phyloP scores from a whole-genome alignment of 2,888 invertebrate species.

The Xanthia icteritia region DNA sequence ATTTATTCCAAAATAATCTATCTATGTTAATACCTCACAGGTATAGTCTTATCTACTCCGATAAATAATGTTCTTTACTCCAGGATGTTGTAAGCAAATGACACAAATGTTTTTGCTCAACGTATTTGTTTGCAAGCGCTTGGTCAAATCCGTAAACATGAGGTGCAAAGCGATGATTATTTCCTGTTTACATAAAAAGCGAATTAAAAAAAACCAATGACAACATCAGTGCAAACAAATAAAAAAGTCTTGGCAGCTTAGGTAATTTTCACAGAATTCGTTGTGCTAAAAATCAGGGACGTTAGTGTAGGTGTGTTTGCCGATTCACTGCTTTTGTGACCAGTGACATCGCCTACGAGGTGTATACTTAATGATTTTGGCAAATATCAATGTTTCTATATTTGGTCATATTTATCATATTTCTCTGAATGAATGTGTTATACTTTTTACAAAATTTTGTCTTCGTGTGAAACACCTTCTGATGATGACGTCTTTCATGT shows the following conservation, averaged over 20 bases:
- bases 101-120: slow-evolving; percentile 1
- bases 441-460: slow-evolving; percentile 24
- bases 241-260: slow-evolving; percentile 54
- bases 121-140: slow-evolving; percentile 8
- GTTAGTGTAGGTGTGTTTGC: slow-evolving; percentile 57
- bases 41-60: slow-evolving; percentile 48
- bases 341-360: slow-evolving; percentile 41
- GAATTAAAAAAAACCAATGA: slow-evolving; percentile 53
- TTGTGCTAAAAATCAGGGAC: slow-evolving; percentile 48
- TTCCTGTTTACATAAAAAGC: slow-evolving; percentile 51
- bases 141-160: slow-evolving; percentile 10
- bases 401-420: slow-evolving; percentile 34
- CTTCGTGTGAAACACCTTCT: slow-evolving; percentile 9
- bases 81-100: slow-evolving; percentile 48
- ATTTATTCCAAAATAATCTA: slow-evolving; percentile 31
- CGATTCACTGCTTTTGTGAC: slow-evolving; percentile 65
- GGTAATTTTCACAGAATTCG: slow-evolving; percentile 56
- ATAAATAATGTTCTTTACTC: slow-evolving; percentile 48
- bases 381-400: slow-evolving; percentile 33
- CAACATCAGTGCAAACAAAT: slow-evolving; percentile 40
- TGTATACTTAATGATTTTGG: slow-evolving; percentile 23
- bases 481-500: slow-evolving; percentile 74
- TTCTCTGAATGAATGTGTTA: slow-evolving; percentile 28
- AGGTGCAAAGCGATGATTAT: slow-evolving; percentile 38
- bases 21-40: slow-evolving; percentile 38